A percentile compares a stretch with the other conserved stretches of the same genome.
Evolutionary conservation across 2,888 invertebrate species (phyloP).

Genomic region (Scelioninae gen. 1): DNA sequence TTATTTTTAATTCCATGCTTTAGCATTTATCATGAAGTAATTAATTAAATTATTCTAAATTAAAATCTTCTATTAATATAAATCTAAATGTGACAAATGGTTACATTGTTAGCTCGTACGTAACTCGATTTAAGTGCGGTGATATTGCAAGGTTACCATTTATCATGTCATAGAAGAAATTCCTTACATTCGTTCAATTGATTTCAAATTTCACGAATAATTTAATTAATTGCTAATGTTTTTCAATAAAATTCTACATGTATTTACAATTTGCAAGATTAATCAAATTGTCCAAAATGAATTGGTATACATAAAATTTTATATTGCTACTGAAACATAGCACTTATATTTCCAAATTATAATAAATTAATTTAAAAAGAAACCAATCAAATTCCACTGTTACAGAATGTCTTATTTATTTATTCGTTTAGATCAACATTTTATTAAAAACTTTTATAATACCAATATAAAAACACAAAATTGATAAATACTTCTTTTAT

Average conservation of each 20-base stretch:
- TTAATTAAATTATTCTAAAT: conserved; percentile 2
- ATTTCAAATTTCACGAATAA: conserved; percentile 18
- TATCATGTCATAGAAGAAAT: conserved; percentile 34
- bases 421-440: no score
- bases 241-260: not conserved
- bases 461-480: no score
- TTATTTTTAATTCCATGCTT: not conserved
- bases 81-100: conserved; percentile 32
- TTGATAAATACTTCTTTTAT: no score
- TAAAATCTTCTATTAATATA: conserved; percentile 28
- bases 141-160: conserved; percentile 37
- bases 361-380: no score
- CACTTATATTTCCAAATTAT: no score
- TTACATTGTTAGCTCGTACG: conserved; percentile 29
- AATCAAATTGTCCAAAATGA: not conserved
- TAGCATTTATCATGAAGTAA: not conserved
- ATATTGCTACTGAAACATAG: no score
- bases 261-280: not conserved
- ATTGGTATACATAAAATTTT: no score
- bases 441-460: no score
- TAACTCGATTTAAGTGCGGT: conserved; percentile 21
- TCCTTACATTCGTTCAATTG: conserved; percentile 30
- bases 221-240: conserved; percentile 21
- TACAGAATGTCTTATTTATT: no score
- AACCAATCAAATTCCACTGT: no score